Evolutionary conservation across 1,140 invertebrate genomes (phyloP).

Genomic region (Cyrtorhinus lividipennis): DNA sequence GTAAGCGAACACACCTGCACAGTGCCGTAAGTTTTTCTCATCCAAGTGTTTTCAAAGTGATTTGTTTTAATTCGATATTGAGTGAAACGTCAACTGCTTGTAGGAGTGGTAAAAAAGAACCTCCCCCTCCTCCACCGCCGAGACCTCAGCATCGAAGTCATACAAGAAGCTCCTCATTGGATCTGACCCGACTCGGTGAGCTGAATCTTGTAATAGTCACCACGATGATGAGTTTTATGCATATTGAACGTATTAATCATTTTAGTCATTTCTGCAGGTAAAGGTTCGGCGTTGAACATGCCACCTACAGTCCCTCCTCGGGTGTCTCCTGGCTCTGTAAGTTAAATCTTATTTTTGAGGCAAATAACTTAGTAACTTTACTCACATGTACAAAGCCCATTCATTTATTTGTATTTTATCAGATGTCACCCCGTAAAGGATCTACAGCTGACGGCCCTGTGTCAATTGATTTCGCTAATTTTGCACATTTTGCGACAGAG

Average conservation of each 20-base stretch:
- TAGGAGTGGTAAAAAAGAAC: conserved; percentile 39
- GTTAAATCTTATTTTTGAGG: too few species aligned
- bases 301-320: conserved; percentile 62
- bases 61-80: not conserved
- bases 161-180: conserved; percentile 73
- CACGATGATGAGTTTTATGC: too few species aligned
- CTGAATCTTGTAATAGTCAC: too few species aligned
- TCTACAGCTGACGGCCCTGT: conserved; percentile 17
- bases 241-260: conserved; percentile 7
- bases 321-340: conserved; percentile 55
- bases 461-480: conserved; percentile 39
- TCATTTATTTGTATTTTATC: conserved; percentile 24
- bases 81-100: not conserved
- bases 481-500: conserved; percentile 43
- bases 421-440: conserved; percentile 48
- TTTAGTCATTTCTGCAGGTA: conserved; percentile 20
- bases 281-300: conserved; percentile 21
- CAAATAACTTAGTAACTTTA: too few species aligned
- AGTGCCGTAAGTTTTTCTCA: not conserved
- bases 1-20: conserved; percentile 22
- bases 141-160: conserved; percentile 69
- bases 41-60: not conserved
- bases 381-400: too few species aligned
- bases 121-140: conserved; percentile 58
- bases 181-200: conserved; percentile 61